A percentile compares a stretch with the other conserved stretches of the same genome.
phyloP scores from a whole-genome alignment of 2,113 vertebrate genomes.

The Phylloscopus trochilus region DNA sequence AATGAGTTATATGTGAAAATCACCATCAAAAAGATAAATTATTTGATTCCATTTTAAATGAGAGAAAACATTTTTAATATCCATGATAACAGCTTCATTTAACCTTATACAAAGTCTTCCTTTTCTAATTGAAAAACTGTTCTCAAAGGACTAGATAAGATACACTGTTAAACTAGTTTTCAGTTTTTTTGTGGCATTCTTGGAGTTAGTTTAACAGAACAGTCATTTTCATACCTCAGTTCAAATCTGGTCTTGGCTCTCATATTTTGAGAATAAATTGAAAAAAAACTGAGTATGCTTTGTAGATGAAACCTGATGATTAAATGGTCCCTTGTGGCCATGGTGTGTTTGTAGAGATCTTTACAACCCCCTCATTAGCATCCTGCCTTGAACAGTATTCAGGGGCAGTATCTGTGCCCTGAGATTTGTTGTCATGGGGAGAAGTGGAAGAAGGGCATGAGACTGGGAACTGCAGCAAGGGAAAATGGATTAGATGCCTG shows the following conservation, averaged over 20 bases:
- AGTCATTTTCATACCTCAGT: neutral
- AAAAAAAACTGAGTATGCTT: neutral
- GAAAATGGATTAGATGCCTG: neutral
- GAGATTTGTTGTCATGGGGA: neutral
- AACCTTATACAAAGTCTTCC: neutral
- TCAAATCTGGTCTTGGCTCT: neutral
- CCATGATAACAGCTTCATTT: neutral
- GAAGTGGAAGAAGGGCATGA: neutral
- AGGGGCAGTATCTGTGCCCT: neutral
- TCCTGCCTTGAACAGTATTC: neutral
- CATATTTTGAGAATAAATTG: neutral
- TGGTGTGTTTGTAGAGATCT: neutral
- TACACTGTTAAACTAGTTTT: neutral
- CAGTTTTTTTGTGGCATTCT: neutral
- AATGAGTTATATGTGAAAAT: neutral
- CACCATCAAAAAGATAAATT: neutral
- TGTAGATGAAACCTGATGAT: neutral
- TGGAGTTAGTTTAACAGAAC: neutral
- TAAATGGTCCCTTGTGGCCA: neutral
- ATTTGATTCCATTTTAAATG: neutral
- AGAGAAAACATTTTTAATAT: neutral
- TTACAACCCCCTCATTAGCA: neutral
- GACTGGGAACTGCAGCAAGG: neutral
- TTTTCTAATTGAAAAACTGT: neutral
- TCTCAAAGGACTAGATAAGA: neutral